phyloP scores from a whole-genome alignment of 2,888 invertebrate genomes.

The Harpalus rufipes region DNA sequence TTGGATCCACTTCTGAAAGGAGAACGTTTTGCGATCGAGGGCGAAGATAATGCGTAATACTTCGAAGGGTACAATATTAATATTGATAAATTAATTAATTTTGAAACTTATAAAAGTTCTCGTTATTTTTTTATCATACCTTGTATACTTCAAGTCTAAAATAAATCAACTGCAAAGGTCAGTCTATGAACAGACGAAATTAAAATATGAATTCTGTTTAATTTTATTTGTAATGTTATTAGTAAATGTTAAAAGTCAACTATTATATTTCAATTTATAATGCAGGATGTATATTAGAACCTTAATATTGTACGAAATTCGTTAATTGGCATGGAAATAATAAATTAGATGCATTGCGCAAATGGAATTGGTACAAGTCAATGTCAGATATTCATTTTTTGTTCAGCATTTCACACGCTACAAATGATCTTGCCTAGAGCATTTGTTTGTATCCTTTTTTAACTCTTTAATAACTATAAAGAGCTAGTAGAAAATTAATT shows the following conservation, averaged over 20 bases:
- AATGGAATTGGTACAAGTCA: slow-evolving; percentile 37
- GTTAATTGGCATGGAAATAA: slow-evolving; percentile 30
- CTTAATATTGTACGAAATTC: slow-evolving; percentile 19
- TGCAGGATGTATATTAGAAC: slow-evolving; percentile 12
- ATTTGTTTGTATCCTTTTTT: not conserved
- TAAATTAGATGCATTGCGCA: slow-evolving; percentile 34
- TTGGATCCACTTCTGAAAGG: too few relatives aligned
- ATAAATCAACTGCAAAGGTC: too few relatives aligned
- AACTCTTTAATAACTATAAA: too few relatives aligned
- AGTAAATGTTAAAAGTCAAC: not conserved
- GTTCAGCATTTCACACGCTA: slow-evolving; percentile 25
- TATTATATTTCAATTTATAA: slow-evolving; percentile 4
- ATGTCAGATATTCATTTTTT: slow-evolving; percentile 29
- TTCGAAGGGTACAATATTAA: too few relatives aligned
- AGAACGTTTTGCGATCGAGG: too few relatives aligned
- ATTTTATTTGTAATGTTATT: not conserved
- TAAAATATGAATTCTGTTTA: not conserved
- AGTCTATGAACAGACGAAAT: not conserved
- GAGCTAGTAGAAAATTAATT: too few relatives aligned
- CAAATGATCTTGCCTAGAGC: slow-evolving; percentile 35
- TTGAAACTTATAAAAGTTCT: too few relatives aligned
- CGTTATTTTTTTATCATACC: too few relatives aligned
- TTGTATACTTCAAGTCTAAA: too few relatives aligned
- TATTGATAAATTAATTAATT: too few relatives aligned
- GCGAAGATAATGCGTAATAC: too few relatives aligned